Evolutionary conservation across 2,113 vertebrate species (phyloP).

Genomic region (Osmerus mordax): DNA sequence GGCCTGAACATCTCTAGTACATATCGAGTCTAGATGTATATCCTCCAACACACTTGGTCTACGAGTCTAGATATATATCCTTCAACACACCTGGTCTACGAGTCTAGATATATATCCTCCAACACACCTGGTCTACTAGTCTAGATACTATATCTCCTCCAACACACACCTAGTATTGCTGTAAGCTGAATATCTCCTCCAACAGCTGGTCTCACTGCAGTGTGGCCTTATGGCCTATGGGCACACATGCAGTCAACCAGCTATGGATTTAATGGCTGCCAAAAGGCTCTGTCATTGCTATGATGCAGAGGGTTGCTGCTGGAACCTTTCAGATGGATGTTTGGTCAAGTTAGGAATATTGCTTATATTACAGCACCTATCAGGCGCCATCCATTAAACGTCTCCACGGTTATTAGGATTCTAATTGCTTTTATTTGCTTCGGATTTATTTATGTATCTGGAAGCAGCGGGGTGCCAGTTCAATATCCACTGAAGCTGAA

Average conservation of each 20-base stretch:
- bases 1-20: too few species aligned
- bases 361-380: conserved; percentile 12
- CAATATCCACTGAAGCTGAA: conserved; percentile 65
- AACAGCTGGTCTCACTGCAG: too few species aligned
- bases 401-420: neutral
- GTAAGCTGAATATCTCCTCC: too few species aligned
- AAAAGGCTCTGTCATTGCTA: too few species aligned
- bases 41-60: too few species aligned
- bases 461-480: conserved; percentile 17
- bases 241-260: too few species aligned
- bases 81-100: too few species aligned
- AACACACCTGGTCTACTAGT: neutral
- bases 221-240: too few species aligned
- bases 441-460: conserved; percentile 56
- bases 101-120: neutral
- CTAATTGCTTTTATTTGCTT: conserved; percentile 58
- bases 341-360: conserved; percentile 54
- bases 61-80: too few species aligned
- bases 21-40: too few species aligned
- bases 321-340: neutral
- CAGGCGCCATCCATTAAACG: neutral
- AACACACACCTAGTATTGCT: neutral
- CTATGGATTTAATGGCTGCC: too few species aligned
- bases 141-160: neutral
- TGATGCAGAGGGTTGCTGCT: too few species aligned